Conservation (phyloP, 2,888 invertebrate genomes). For the Eupithecia exiguata region DNA sequence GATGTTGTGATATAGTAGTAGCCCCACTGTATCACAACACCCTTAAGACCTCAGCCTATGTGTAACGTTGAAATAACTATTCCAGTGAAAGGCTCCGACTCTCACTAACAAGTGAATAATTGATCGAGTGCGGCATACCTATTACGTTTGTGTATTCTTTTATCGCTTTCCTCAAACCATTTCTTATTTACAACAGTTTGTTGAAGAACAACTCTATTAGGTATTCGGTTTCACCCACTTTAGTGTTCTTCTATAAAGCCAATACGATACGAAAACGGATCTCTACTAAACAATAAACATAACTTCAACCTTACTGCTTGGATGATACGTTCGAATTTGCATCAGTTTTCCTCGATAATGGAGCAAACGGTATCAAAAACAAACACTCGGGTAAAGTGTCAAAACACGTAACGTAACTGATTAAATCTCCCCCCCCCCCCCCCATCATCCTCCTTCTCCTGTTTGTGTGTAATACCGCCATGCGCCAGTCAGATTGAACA, state of each 20-base stretch:
- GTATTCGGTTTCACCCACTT: slow-evolving; percentile 17
- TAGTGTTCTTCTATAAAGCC: slow-evolving; percentile 22
- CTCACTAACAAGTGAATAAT: neutral
- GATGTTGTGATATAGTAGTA: neutral
- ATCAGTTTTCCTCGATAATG: neutral
- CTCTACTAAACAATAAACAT: neutral
- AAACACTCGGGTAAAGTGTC: slow-evolving; percentile 30
- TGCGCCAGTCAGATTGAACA: neutral
- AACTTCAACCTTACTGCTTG: slow-evolving; percentile 11
- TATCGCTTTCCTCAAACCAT: slow-evolving; percentile 9
- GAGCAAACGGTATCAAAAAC: slow-evolving; percentile 22
- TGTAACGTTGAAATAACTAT: neutral
- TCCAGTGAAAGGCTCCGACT: neutral
- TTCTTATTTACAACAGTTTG: slow-evolving; percentile 1
- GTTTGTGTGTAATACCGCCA: neutral
- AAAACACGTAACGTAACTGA: slow-evolving; percentile 27
- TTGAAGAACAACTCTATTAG: slow-evolving; percentile 7
- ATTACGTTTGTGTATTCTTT: neutral
- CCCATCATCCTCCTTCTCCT: neutral
- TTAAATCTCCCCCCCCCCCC: slow-evolving; percentile 15
- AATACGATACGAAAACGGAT: slow-evolving; percentile 29
- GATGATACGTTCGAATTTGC: slow-evolving; percentile 7
- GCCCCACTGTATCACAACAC: neutral
- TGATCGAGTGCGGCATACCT: neutral
- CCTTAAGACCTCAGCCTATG: neutral